Evolutionary conservation across 2,113 vertebrate species (phyloP).

Genomic region (Corvus hawaiiensis): DNA sequence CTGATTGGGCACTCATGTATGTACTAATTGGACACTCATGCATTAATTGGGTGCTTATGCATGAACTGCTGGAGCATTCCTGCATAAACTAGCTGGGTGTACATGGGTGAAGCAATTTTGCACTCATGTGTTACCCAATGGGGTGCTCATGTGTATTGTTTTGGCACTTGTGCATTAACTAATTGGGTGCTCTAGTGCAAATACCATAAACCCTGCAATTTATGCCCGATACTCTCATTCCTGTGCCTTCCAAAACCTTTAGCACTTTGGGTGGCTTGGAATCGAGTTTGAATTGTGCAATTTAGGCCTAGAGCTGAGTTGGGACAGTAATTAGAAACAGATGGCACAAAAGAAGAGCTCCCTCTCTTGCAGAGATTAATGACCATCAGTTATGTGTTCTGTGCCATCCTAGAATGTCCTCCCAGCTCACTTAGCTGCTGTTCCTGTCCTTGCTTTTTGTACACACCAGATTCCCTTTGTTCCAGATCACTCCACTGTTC

Average conservation of each 20-base stretch:
- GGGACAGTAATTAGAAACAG: slow-evolving; percentile 24
- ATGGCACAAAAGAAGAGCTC: not conserved
- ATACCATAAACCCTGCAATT: not conserved
- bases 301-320: not conserved
- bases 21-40: not conserved
- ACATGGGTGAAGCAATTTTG: not conserved
- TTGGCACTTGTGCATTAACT: not conserved
- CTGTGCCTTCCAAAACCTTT: slow-evolving; percentile 24
- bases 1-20: not conserved
- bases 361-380: slow-evolving; percentile 3
- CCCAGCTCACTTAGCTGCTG: not conserved
- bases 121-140: not conserved
- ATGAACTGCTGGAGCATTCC: not conserved
- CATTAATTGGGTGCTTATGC: not conserved
- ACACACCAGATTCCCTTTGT: not conserved
- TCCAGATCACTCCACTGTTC: not conserved
- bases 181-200: not conserved
- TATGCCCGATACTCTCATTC: not conserved
- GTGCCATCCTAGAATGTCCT: not conserved
- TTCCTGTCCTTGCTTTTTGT: not conserved
- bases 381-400: not conserved
- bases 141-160: not conserved
- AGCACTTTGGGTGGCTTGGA: slow-evolving; percentile 36
- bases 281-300: not conserved
- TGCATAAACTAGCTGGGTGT: not conserved